A percentile compares a stretch with the other conserved stretches of the same genome.
phyloP scores from a whole-genome alignment of 2,888 invertebrate genomes.

The Sesamia inferens region DNA sequence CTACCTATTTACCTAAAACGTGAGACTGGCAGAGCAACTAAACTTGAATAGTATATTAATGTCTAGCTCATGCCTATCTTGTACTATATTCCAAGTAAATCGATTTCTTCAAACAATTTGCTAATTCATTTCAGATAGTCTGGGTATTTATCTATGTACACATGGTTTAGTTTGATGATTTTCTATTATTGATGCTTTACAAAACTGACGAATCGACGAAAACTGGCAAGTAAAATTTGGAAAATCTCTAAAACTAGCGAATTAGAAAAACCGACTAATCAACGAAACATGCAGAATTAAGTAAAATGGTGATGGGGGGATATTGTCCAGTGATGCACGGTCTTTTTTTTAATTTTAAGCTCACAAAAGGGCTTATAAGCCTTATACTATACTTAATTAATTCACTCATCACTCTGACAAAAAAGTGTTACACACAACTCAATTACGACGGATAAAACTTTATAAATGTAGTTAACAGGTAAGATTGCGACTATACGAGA shows the following conservation, averaged over 20 bases:
- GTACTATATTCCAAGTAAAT: constrained; percentile 15
- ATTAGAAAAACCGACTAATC: too few species aligned
- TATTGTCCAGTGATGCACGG: too few species aligned
- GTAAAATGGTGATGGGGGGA: too few species aligned
- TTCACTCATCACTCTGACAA: not conserved
- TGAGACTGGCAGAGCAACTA: constrained; percentile 31
- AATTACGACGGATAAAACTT: not conserved
- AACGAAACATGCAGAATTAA: too few species aligned
- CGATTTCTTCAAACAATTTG: constrained; percentile 2
- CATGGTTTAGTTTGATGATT: not conserved
- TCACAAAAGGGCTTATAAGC: not conserved
- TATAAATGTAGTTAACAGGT: not conserved
- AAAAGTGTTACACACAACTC: not conserved
- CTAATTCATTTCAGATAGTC: not conserved
- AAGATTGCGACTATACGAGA: not conserved
- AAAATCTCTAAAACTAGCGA: too few species aligned
- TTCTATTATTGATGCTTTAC: not conserved
- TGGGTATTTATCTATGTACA: not conserved
- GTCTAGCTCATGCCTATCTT: constrained; percentile 13
- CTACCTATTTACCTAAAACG: constrained; percentile 49
- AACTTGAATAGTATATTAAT: constrained; percentile 34
- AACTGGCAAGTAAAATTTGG: too few species aligned
- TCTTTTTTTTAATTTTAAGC: too few species aligned
- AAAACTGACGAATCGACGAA: too few species aligned
- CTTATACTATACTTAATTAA: not conserved